Evolutionary conservation across 2,797 vertebrate species (phyloP), one percentile per base, ranked within the genome.

Genomic region (Lateolabrax maculatus): DNA sequence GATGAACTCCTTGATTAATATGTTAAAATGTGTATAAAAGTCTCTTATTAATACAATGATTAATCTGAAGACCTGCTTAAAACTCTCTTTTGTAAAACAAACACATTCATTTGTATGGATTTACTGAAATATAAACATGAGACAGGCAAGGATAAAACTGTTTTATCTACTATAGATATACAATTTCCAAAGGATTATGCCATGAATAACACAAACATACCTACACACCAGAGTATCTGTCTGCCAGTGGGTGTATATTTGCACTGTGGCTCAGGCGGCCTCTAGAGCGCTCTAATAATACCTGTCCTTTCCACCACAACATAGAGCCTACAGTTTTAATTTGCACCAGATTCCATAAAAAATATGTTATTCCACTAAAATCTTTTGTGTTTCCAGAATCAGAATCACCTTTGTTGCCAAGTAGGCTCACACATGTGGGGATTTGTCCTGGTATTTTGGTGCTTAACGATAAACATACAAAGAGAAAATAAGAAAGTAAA

Each of bases 1-100:
- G 72, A 84, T 86, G 69, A 84, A 76, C 61, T 66, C 37, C 63
- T 76, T 67, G 65, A 84, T 84, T 75, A 75, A 78, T 70, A 63
- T 75, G 49, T 36, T 66, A 21, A 65, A 75, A 68, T 39, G 55
- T 12, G 55, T 61, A 62, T 72, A 55, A 46, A 77, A 68, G 46
- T 41, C 48, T 46, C 15, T 27, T 79, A 79, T 80, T 61, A 82
- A 75, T 74, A 60, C 57, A 80, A 62, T 78, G 43, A 61, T 57
- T 75, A 12, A 65, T 71, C 48, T 71, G 36, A 46, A 68, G 53
- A 75, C 84, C 53, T 36, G 39, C 37, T 44, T 65, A 1, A 56
- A 34, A 37, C 2, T 1, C 61, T n/a, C n/a, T 31, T 81, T 44
- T 41, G 9, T 53, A 56, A 64, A 64, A 37, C 27, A 66, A 65